Percentiles rank a stretch among this genome's conserved stretches.
Evolutionary conservation across 2,113 vertebrate genomes (phyloP).

Genomic region (Aythya baeri): DNA sequence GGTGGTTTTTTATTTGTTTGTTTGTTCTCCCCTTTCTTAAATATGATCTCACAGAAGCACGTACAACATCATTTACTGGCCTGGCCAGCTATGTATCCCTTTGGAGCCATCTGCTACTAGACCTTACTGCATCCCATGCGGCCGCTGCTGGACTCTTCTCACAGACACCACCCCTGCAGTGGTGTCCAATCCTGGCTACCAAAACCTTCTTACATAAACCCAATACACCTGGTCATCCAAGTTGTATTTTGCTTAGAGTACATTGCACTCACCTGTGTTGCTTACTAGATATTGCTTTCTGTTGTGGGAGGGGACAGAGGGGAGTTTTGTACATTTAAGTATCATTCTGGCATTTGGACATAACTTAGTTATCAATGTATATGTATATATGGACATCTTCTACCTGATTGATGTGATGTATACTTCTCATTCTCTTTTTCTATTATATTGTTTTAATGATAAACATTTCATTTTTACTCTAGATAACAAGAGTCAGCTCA

Average conservation of each 20-base stretch:
- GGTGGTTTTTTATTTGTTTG: too few relatives aligned
- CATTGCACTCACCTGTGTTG: not conserved
- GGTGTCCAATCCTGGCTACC: too few relatives aligned
- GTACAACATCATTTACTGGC: too few relatives aligned
- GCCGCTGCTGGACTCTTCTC: too few relatives aligned
- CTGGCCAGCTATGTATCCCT: too few relatives aligned
- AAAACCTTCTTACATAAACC: too few relatives aligned
- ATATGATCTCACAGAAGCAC: too few relatives aligned
- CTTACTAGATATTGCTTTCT: not conserved
- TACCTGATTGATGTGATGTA: not conserved
- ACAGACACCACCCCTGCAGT: too few relatives aligned
- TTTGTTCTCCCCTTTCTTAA: too few relatives aligned
- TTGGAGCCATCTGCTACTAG: too few relatives aligned
- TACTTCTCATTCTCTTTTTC: not conserved
- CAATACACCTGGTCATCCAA: not conserved
- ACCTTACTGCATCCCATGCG: too few relatives aligned
- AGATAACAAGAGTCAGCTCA: not conserved
- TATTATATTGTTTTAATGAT: not conserved
- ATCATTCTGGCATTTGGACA: not conserved
- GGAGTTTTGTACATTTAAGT: not conserved
- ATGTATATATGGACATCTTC: not conserved
- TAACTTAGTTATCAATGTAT: not conserved
- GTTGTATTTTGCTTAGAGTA: not conserved
- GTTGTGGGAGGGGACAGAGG: not conserved
- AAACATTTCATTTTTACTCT: not conserved